Percentiles rank a stretch among this genome's conserved stretches.
phyloP scores from a whole-genome alignment of 2,113 vertebrate genomes.

The Microtus oregoni region DNA sequence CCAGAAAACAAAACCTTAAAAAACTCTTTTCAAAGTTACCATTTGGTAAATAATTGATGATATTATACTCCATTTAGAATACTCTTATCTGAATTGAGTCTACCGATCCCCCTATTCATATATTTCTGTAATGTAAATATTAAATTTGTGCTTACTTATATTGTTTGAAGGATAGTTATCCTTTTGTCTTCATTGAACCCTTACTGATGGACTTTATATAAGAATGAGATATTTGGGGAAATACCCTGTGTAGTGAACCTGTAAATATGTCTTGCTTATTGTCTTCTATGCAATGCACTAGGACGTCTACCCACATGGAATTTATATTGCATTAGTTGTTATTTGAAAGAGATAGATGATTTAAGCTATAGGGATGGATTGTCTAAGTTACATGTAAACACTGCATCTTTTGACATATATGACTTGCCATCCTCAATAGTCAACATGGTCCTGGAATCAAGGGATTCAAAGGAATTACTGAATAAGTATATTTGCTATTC shows the following conservation, averaged over 20 bases:
- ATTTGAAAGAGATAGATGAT: background rate
- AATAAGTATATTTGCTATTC: background rate
- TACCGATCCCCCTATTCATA: background rate
- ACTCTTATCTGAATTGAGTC: background rate
- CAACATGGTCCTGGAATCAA: background rate
- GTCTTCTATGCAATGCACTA: background rate
- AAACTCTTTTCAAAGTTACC: background rate
- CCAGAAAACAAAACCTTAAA: background rate
- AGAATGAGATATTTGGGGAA: background rate
- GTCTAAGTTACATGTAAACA: background rate
- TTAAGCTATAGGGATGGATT: background rate
- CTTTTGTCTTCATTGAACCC: background rate
- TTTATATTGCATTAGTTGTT: background rate
- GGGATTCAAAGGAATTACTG: background rate
- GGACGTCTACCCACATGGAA: background rate
- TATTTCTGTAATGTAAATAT: background rate
- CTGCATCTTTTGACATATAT: background rate
- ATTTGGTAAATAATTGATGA: slow-evolving; percentile 35
- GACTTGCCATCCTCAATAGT: background rate
- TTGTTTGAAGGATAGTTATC: background rate
- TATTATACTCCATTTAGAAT: slow-evolving; percentile 17
- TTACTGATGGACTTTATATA: background rate
- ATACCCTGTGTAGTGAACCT: background rate
- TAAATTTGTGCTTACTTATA: background rate
- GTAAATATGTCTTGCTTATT: background rate